Evolutionary conservation across 2,888 invertebrate species (phyloP).

Genomic region (Cheilosia soror): DNA sequence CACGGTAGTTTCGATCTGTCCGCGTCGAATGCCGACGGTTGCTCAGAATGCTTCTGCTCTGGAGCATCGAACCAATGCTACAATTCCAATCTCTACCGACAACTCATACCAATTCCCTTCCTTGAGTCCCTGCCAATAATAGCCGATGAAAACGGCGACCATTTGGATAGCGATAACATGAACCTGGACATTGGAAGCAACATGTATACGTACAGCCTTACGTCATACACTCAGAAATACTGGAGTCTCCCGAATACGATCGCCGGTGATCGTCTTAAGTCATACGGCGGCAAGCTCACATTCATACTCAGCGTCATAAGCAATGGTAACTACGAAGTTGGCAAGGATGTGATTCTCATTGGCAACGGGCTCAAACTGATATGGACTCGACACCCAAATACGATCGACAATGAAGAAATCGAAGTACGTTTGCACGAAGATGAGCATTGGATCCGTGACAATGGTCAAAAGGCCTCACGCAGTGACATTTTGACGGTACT

Average conservation of each 20-base stretch:
- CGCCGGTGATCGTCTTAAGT: constrained; percentile 90
- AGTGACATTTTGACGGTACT: constrained; percentile 93
- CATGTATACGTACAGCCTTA: constrained; percentile 86
- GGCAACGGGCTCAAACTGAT: constrained; percentile 91
- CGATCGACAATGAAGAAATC: constrained; percentile 78
- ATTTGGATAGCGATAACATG: constrained; percentile 80
- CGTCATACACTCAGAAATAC: constrained; percentile 85
- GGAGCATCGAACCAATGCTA: constrained; percentile 90
- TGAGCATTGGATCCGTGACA: constrained; percentile 88
- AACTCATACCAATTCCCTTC: constrained; percentile 88
- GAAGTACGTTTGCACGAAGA: constrained; percentile 88
- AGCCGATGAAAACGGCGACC: constrained; percentile 84
- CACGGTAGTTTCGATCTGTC: constrained; percentile 92
- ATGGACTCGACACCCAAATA: constrained; percentile 85
- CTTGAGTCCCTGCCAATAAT: constrained; percentile 86
- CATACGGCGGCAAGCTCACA: constrained; percentile 93
- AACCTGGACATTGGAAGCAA: constrained; percentile 85
- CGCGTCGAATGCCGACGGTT: constrained; percentile 89
- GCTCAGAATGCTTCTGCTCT: constrained; percentile 94
- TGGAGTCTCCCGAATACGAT: constrained; percentile 90
- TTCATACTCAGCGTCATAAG: constrained; percentile 89
- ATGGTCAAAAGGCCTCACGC: constrained; percentile 87
- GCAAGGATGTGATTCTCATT: constrained; percentile 92
- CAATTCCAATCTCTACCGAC: constrained; percentile 85
- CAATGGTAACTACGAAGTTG: constrained; percentile 85